phyloP scores from a whole-genome alignment of 30 jellyfish, hydroid and myxozoan genomes.

The Catostylus mosaicus region DNA sequence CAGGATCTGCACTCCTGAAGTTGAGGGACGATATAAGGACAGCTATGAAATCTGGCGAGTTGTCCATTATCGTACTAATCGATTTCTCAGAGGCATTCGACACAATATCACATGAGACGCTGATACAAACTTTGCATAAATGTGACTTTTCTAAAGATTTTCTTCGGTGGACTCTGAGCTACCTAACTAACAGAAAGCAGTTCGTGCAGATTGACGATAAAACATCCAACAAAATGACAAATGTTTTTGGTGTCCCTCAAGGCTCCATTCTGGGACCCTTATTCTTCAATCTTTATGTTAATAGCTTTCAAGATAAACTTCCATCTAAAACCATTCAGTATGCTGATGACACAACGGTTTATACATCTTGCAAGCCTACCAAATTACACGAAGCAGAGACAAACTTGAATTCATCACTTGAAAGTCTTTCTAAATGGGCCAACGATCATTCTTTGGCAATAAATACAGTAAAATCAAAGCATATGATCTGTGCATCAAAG shows the following conservation, averaged over 20 bases:
- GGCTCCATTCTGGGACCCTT: slow-evolving; percentile 73
- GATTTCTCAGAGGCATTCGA: slow-evolving; percentile 35
- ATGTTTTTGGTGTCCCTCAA: slow-evolving; percentile 58
- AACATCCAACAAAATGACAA: slow-evolving; percentile 10
- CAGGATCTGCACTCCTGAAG: slow-evolving; percentile 28
- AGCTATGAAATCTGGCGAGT: slow-evolving; percentile 62
- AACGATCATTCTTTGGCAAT: slow-evolving; percentile 16
- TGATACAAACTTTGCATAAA: slow-evolving; percentile 13
- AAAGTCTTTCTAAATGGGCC: background rate
- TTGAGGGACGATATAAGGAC: slow-evolving; percentile 36
- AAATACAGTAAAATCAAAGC: slow-evolving; percentile 23
- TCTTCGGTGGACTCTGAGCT: slow-evolving; percentile 17
- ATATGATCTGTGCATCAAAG: slow-evolving; percentile 11
- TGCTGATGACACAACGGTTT: slow-evolving; percentile 55
- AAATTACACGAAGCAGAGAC: slow-evolving; percentile 4
- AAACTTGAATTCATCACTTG: background rate
- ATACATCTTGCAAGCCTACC: slow-evolving; percentile 14
- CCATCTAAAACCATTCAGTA: slow-evolving; percentile 39
- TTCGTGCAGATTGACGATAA: slow-evolving; percentile 19
- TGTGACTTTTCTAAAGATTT: slow-evolving; percentile 8
- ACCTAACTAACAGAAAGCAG: slow-evolving; percentile 21
- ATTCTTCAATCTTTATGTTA: slow-evolving; percentile 62
- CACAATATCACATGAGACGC: slow-evolving; percentile 29
- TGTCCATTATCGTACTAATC: slow-evolving; percentile 29
- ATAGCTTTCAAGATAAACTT: slow-evolving; percentile 43